phyloP scores from a whole-genome alignment of 2,113 vertebrate genomes.

The Spilogale gracilis region DNA sequence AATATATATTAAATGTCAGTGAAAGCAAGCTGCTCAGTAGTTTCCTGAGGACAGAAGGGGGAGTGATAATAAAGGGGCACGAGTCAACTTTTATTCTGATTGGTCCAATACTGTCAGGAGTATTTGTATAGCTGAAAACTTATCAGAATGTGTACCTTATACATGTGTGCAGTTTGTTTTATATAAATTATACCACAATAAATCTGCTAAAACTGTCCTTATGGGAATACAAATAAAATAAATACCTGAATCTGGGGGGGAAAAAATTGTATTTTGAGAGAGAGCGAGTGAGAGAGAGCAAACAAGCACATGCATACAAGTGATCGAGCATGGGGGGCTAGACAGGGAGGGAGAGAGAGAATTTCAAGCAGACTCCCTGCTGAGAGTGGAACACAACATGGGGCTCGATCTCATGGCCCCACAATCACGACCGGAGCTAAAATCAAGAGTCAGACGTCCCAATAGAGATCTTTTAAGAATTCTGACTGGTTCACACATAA shows the following conservation, averaged over 20 bases:
- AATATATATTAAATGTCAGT: background rate
- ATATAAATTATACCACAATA: background rate
- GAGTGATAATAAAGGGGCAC: background rate
- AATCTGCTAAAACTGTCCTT: background rate
- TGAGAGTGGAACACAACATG: background rate
- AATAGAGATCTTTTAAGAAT: background rate
- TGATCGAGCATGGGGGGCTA: background rate
- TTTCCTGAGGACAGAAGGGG: background rate
- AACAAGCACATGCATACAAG: background rate
- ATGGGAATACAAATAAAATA: background rate
- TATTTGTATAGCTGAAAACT: background rate
- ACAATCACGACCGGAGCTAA: background rate
- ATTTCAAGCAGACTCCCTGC: background rate
- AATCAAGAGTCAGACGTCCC: background rate
- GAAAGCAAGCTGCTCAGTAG: background rate
- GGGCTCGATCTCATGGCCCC: background rate
- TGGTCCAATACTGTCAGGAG: background rate
- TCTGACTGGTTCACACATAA: background rate
- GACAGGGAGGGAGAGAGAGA: background rate
- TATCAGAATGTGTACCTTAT: background rate
- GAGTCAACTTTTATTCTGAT: background rate
- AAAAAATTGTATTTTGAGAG: background rate
- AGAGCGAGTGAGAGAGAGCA: background rate
- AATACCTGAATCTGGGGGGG: background rate
- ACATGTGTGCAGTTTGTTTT: background rate